Base-by-base conservation (phyloP, 2,797 vertebrate genomes). In the Acanthurus tractus region DNA sequence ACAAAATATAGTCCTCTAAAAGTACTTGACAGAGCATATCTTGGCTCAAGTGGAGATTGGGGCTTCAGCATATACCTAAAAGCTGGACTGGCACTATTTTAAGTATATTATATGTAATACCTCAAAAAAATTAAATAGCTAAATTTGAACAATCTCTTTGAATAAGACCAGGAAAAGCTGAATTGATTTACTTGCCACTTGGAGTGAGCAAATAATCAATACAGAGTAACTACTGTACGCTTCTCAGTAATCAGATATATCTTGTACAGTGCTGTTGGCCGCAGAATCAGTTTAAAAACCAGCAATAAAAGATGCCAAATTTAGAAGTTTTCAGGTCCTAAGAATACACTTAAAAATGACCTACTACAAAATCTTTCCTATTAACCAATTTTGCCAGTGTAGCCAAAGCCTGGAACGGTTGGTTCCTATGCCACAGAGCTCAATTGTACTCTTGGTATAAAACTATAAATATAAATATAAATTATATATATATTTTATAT, bases 121-220 rank as follows among this genome's bases (percentile, higher is more conserved):
- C 5, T 54, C 1, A 45, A 61, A 63, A 0, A 69, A 34, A n/a
- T 18, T 18, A 23, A 20, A 42, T 29, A 29, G 25, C 3, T 29
- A 2, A 29, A 29, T 67, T 63, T 61, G 61, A 70, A 15, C 8
- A 3, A 53, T 63, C 5, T 55, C 70, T 70, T 64, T 0, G 14
- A 66, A 22, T 38, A 12, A 62, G 48, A 25, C 17, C 23, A 17
- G 46, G 23, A 55, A 70, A 59, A 52, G 29, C 45, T 49, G 34
- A 50, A 82, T 11, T 74, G 61, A 78, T 58, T 67, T 74, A 25
- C 8, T 64, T 56, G 42, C 63, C 68, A 64, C 54, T 59, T 54
- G 29, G 68, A 5, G 12, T 63, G 49, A 80, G n/a, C 25, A 22
- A 69, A 77, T 65, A 70, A 67, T 73, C 56, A 78, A 72, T 59